These are phyloP conservation scores for Arge pagana DNA, from an alignment of 2,888 invertebrate species.

Conservation along the genomic window DNA sequence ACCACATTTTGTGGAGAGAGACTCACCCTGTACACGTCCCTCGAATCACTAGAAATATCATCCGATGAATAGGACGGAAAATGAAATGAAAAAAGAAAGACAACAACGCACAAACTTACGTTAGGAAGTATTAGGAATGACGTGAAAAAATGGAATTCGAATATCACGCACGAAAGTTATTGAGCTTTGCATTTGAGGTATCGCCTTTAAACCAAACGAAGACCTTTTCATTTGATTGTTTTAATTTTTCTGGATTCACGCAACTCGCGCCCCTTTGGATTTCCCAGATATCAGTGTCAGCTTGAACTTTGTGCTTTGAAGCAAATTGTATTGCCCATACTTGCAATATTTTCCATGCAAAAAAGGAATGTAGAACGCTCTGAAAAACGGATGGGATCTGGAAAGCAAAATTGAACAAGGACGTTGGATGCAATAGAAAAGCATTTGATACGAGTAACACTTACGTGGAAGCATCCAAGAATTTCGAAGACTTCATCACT, in stretches of 20 bases:
- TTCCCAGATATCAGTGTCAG: constrained; percentile 32
- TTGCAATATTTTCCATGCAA: constrained; percentile 69
- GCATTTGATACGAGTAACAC: constrained; percentile 26
- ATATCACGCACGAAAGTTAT: too few species aligned
- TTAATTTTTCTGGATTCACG: constrained; percentile 3
- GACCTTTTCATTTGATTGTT: neutral
- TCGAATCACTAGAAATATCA: too few species aligned
- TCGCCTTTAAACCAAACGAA: too few species aligned
- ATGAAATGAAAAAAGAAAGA: too few species aligned
- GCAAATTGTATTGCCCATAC: constrained; percentile 75
- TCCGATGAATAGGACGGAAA: too few species aligned
- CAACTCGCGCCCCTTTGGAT: constrained; percentile 14
- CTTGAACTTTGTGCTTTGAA: constrained; percentile 61
- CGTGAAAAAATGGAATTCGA: too few species aligned
- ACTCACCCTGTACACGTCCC: too few species aligned
- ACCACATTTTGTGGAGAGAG: too few species aligned
- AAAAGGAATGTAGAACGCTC: constrained; percentile 88
- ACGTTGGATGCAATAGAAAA: neutral
- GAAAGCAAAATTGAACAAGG: constrained; percentile 30
- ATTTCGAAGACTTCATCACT: constrained; percentile 70
- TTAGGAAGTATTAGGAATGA: too few species aligned
- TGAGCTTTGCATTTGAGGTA: too few species aligned
- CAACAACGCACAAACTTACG: too few species aligned
- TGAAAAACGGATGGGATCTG: constrained; percentile 72
- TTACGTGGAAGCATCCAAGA: constrained; percentile 73